phyloP scores from a whole-genome alignment of 2,797 vertebrate genomes.

The Luscinia luscinia region DNA sequence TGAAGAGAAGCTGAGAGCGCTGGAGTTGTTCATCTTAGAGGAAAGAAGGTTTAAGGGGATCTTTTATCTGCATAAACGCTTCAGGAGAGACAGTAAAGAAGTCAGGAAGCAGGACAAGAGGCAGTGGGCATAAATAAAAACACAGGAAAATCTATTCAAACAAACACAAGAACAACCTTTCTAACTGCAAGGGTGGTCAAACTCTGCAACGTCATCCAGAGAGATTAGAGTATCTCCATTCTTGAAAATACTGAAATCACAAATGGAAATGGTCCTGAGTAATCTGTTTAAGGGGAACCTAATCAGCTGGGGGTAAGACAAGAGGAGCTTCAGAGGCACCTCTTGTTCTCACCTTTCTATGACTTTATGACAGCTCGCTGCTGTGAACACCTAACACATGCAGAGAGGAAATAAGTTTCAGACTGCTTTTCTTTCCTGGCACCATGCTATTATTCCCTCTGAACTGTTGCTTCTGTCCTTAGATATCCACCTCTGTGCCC shows the following conservation, averaged over 20 bases:
- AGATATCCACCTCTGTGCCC: background rate
- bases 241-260: background rate
- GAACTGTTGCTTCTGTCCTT: background rate
- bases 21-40: background rate
- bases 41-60: fast-evolving
- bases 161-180: background rate
- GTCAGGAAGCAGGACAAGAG: background rate
- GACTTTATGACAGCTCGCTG: background rate
- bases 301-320: fast-evolving
- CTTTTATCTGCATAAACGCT: background rate
- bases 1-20: background rate
- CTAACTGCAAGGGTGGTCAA: background rate
- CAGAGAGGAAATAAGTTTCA: background rate
- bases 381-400: background rate
- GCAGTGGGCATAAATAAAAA: background rate
- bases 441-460: background rate
- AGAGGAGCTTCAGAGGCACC: background rate
- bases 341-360: background rate
- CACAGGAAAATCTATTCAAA: background rate
- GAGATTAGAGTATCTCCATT: background rate
- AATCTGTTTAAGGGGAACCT: background rate
- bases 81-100: background rate
- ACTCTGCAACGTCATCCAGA: background rate
- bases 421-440: background rate
- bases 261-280: background rate